Base-by-base conservation (phyloP, 2,888 invertebrate species). In the Lamellibrachia columna region DNA sequence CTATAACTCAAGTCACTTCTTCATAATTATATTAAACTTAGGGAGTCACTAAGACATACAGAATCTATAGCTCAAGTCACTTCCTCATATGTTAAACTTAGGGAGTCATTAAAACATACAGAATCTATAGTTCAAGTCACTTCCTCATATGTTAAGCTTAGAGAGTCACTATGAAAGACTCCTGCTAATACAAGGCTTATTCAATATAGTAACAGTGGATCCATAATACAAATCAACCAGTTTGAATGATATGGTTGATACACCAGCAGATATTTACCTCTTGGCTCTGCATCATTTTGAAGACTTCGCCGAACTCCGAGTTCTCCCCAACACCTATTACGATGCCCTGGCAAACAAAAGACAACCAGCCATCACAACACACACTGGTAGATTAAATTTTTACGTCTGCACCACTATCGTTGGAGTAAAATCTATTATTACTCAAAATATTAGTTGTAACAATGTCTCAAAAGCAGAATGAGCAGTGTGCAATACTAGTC, bases 201-300 rank as follows among this genome's bases (percentile, higher is more conserved):
- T 40, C 40, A 40, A 40, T 40, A 40, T 40, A 40, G 40, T 1
- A 40, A 40, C 40, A 40, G 40, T 40, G 40, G 40, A 40, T 40
- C 40, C 40, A 40, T 40, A 40, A 40, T 40, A 40, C 40, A 40
- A 40, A 40, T 0, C 40, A 40, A 40, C 40, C 40, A 40, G 40
- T 40, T 40, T 40, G 40, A 40, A 40, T 40, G 40, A 40, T 40
- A 40, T 40, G 40, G 40, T 3, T 15, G 7, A 53, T 28, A 91
- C 6, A 55, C n/a, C 40, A 40, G n/a, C 40, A 4, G 3, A 28
- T 40, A 92, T 93, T 93, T 94, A 97, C 97, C 96, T 99, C 99
- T 96, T 99, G 99, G 2, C 98, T 98, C 97, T 99, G 98, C 99
- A 99, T 99, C 99, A 99, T 99, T 94, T 98, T 98, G 97, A 99